These are phyloP conservation scores for Taenioides sp. DNA, from an alignment of 2,797 vertebrate genomes.

Conservation along the genomic window DNA sequence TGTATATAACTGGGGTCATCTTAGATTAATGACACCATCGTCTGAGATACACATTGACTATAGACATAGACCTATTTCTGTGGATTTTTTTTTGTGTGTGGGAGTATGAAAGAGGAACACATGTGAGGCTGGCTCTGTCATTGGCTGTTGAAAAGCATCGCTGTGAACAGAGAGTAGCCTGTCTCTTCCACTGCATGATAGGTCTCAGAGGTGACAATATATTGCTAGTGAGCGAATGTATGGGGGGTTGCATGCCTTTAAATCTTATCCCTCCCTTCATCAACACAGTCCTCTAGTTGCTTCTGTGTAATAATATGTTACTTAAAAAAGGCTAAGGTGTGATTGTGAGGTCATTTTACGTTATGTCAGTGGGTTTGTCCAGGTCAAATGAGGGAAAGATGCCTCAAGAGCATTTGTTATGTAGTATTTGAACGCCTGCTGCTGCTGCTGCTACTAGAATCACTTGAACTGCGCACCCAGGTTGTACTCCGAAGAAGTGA, in stretches of 20 bases:
- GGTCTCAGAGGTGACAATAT: slow-evolving; percentile 53
- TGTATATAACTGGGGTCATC: slow-evolving; percentile 46
- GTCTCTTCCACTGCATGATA: slow-evolving; percentile 30
- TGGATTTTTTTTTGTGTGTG: slow-evolving; percentile 28
- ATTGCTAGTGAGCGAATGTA: slow-evolving; percentile 24
- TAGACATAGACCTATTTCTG: slow-evolving; percentile 41
- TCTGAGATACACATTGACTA: slow-evolving; percentile 32
- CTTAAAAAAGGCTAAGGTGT: slow-evolving; percentile 33
- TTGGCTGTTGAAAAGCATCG: slow-evolving; percentile 56
- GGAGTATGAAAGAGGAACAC: slow-evolving; percentile 54
- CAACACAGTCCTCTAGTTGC: slow-evolving; percentile 46
- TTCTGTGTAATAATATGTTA: slow-evolving; percentile 63
- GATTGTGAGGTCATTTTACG: slow-evolving; percentile 24
- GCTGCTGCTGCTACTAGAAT: slow-evolving; percentile 39
- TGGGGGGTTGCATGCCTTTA: slow-evolving; percentile 38
- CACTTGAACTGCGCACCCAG: slow-evolving; percentile 27
- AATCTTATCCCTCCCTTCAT: slow-evolving; percentile 47
- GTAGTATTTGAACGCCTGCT: slow-evolving; percentile 30
- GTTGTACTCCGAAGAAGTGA: slow-evolving; percentile 59
- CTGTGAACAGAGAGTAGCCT: slow-evolving; percentile 46
- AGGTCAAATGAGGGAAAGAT: slow-evolving; percentile 50
- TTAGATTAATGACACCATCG: slow-evolving; percentile 59
- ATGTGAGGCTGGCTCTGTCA: slow-evolving; percentile 46
- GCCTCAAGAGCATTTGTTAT: slow-evolving; percentile 34
- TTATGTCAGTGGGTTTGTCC: slow-evolving; percentile 23